phyloP scores from a whole-genome alignment of 2,888 invertebrate genomes.

The Rhingia rostrata region DNA sequence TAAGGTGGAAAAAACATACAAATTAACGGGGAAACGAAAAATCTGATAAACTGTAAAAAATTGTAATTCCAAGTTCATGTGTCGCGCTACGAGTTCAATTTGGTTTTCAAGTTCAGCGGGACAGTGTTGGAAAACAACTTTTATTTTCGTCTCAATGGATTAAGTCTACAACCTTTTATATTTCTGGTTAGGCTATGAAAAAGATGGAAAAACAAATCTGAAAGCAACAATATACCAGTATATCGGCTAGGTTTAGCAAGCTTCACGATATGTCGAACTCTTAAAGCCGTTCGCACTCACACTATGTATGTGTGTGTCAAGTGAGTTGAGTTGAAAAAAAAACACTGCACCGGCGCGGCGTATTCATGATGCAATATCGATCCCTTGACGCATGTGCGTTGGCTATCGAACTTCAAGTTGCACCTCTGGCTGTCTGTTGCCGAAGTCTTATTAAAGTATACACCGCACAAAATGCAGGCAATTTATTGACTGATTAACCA shows the following conservation, averaged over 20 bases:
- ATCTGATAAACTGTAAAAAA: neutral
- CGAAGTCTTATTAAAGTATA: neutral
- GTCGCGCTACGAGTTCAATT: conserved; percentile 46
- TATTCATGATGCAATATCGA: conserved; percentile 23
- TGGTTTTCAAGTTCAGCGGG: conserved; percentile 63
- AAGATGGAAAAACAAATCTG: neutral
- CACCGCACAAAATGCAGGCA: neutral
- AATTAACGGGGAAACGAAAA: conserved; percentile 6
- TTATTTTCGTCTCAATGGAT: conserved; percentile 31
- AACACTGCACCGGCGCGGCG: neutral
- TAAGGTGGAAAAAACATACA: conserved; percentile 20
- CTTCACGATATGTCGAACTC: conserved; percentile 2
- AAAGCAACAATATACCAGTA: too few species aligned
- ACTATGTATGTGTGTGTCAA: conserved; percentile 8
- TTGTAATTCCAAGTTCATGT: conserved; percentile 63
- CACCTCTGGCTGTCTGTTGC: conserved; percentile 1
- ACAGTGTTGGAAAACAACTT: conserved; percentile 56
- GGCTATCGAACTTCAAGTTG: conserved; percentile 9
- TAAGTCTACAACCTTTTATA: conserved; percentile 5
- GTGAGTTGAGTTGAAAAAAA: neutral
- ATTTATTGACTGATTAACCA: conserved; percentile 8
- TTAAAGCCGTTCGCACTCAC: conserved; percentile 15
- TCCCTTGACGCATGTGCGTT: conserved; percentile 68
- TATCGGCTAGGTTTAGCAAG: neutral
- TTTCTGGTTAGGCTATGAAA: neutral